Conservation (phyloP, 64 coral and sea anemone genomes). For the Montipora capricornis region DNA sequence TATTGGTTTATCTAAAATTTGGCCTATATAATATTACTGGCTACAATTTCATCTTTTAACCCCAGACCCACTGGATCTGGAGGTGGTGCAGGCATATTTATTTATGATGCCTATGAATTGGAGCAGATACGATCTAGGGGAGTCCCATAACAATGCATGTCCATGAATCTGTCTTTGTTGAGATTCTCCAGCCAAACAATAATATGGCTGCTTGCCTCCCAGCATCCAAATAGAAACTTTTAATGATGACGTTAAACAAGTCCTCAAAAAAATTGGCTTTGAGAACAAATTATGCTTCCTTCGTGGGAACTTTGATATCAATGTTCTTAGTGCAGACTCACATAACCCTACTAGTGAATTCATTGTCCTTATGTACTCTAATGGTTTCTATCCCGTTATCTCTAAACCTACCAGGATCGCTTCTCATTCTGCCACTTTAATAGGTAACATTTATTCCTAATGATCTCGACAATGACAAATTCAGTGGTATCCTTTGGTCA, state of each 20-base stretch:
- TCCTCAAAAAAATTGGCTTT: slow-evolving; percentile 52
- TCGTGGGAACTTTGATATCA: slow-evolving; percentile 51
- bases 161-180: slow-evolving; percentile 70
- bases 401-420: slow-evolving; percentile 30
- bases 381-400: slow-evolving; percentile 14
- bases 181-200: slow-evolving; percentile 58
- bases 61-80: slow-evolving; percentile 35
- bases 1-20: slow-evolving; percentile 49
- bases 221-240: slow-evolving; percentile 18
- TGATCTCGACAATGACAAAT: background rate
- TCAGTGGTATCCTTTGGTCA: background rate
- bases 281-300: slow-evolving; percentile 60
- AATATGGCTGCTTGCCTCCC: slow-evolving; percentile 53
- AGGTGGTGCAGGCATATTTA: slow-evolving; percentile 56
- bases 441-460: slow-evolving; percentile 34
- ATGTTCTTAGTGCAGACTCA: too few species aligned
- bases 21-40: slow-evolving; percentile 20
- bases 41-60: slow-evolving; percentile 53
- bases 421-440: background rate
- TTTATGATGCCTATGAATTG: slow-evolving; percentile 28
- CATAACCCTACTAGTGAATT: background rate
- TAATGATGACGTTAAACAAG: slow-evolving; percentile 41
- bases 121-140: slow-evolving; percentile 33
- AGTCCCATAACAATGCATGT: slow-evolving; percentile 25
- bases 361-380: slow-evolving; percentile 15